phyloP scores from a whole-genome alignment of 2,888 invertebrate genomes.

The Magallana nippona region DNA sequence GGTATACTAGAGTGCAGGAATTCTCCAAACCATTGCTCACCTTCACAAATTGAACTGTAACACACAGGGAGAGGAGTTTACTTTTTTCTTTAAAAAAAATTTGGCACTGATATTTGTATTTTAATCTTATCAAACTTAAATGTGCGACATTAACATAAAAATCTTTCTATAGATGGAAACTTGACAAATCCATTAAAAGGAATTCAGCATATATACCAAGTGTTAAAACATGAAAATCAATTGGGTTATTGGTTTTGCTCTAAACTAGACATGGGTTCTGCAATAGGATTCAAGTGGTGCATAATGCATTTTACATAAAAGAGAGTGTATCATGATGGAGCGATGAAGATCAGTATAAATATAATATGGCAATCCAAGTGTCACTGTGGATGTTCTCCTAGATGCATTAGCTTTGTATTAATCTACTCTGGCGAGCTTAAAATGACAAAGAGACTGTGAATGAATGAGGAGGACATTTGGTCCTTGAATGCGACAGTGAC shows the following conservation, averaged over 20 bases:
- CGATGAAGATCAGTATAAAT: not conserved
- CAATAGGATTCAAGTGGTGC: conserved; percentile 2
- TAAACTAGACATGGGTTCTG: not conserved
- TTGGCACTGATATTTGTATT: not conserved
- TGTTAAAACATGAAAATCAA: conserved; percentile 23
- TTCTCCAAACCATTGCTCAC: no score
- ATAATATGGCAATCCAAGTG: not conserved
- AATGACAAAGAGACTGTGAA: not conserved
- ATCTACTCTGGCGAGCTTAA: not conserved
- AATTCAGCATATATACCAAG: not conserved
- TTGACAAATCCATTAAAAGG: conserved; percentile 31
- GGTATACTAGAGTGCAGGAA: no score
- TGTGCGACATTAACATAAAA: not conserved
- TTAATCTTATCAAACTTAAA: not conserved
- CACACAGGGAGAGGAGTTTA: no score
- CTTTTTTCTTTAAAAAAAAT: no score
- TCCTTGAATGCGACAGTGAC: not conserved
- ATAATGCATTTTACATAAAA: conserved; percentile 3
- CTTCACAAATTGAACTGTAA: no score
- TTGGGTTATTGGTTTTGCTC: conserved; percentile 15
- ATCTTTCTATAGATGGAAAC: conserved; percentile 17
- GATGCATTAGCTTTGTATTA: not conserved
- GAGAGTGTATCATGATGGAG: not conserved
- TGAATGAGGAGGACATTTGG: not conserved
- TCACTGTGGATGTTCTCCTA: not conserved